A percentile compares a stretch with the other conserved stretches of the same genome.
phyloP scores from a whole-genome alignment of 2,888 invertebrate species.

The Sinodicranocentrus sp. region DNA sequence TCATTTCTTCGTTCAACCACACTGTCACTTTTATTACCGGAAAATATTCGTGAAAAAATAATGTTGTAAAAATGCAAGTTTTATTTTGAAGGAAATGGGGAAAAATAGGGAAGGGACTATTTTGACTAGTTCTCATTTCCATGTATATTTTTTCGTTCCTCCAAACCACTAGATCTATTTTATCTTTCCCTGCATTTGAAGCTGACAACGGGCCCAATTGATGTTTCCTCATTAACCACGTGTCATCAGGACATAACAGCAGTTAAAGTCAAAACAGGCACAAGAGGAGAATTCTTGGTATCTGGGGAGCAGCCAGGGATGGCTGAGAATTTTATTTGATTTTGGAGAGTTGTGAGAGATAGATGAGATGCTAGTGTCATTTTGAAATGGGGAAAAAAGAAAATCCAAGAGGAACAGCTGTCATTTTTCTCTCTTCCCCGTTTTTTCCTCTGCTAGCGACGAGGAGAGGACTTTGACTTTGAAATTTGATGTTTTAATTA shows the following conservation, averaged over 20 bases:
- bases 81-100: slow-evolving; percentile 37
- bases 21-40: slow-evolving; percentile 61
- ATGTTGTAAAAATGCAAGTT: slow-evolving; percentile 44
- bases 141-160: too few relatives aligned
- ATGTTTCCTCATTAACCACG: slow-evolving; percentile 66
- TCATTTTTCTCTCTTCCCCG: slow-evolving; percentile 49
- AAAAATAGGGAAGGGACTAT: slow-evolving; percentile 42
- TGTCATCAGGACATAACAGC: slow-evolving; percentile 54
- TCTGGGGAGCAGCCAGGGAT: neutral
- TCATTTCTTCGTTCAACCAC: slow-evolving; percentile 35
- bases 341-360: neutral
- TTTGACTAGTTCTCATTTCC: slow-evolving; percentile 46
- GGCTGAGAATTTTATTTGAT: neutral
- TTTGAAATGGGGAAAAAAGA: slow-evolving; percentile 2
- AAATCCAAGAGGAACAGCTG: slow-evolving; percentile 50
- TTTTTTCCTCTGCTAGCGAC: slow-evolving; percentile 26
- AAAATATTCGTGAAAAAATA: slow-evolving; percentile 45
- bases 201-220: slow-evolving; percentile 49
- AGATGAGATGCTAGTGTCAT: slow-evolving; percentile 28
- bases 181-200: slow-evolving; percentile 32
- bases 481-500: slow-evolving; percentile 69
- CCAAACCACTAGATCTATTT: too few relatives aligned
- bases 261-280: slow-evolving; percentile 38
- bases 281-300: too few relatives aligned
- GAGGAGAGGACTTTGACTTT: slow-evolving; percentile 56